A percentile compares a stretch with the other conserved stretches of the same genome.
These are phyloP conservation scores for Dermolepida albohirtum DNA, from an alignment of 2,888 invertebrate species.

Conservation along the genomic window DNA sequence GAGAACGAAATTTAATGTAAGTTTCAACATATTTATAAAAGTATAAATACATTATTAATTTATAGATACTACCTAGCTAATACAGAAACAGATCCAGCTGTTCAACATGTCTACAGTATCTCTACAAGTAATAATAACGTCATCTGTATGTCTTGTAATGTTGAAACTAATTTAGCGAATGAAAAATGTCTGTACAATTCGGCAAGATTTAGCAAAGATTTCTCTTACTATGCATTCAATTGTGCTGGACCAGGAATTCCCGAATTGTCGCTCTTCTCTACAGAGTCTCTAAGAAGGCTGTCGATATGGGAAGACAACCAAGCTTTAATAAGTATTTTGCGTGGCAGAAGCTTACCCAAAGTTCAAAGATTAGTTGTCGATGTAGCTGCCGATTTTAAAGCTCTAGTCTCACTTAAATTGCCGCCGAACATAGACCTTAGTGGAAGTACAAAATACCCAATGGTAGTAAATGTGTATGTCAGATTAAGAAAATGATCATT, in stretches of 20 bases:
- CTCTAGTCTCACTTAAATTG: conserved; percentile 79
- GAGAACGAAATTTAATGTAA: conserved; percentile 75
- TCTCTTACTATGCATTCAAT: conserved; percentile 76
- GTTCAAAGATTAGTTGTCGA: conserved; percentile 73
- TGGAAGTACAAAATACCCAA: conserved; percentile 79
- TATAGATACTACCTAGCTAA: conserved; percentile 89
- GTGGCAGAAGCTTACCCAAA: conserved; percentile 69
- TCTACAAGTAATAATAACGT: conserved; percentile 67
- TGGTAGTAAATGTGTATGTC: conserved; percentile 86
- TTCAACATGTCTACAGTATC: conserved; percentile 84
- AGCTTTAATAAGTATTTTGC: conserved; percentile 67
- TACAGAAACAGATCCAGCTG: conserved; percentile 77
- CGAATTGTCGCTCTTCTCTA: conserved; percentile 73
- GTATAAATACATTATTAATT: conserved; percentile 11
- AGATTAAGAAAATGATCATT: conserved; percentile 42
- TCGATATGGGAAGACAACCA: conserved; percentile 77
- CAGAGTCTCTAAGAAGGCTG: conserved; percentile 61
- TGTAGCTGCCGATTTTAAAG: conserved; percentile 75
- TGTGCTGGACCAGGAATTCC: conserved; percentile 91
- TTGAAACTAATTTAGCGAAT: conserved; percentile 65
- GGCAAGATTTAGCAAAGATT: conserved; percentile 75
- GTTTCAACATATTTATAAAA: conserved; percentile 54
- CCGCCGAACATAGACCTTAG: conserved; percentile 78
- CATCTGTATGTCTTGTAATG: conserved; percentile 82
- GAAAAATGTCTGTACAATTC: conserved; percentile 75